Conservation (phyloP, 2,113 vertebrate genomes). For the Lates calcarifer region DNA sequence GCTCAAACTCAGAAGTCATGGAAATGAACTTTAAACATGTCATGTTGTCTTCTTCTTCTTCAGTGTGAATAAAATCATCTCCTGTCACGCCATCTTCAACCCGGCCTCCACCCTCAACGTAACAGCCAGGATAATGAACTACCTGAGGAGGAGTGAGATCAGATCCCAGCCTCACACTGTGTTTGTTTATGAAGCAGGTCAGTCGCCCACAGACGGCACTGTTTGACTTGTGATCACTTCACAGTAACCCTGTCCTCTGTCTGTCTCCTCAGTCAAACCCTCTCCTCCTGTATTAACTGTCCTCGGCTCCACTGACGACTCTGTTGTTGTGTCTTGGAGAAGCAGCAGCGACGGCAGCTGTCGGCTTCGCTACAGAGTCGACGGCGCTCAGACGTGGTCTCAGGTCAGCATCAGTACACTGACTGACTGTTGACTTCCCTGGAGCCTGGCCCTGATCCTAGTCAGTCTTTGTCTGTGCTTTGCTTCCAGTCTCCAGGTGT, state of each 20-base stretch:
- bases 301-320: slow-evolving; percentile 11
- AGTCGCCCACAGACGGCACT: not conserved
- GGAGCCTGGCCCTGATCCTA: no score
- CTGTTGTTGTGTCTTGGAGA: slow-evolving; percentile 36
- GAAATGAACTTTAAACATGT: no score
- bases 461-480: not conserved
- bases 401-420: slow-evolving; percentile 22
- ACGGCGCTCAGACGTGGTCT: not conserved
- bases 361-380: slow-evolving; percentile 35
- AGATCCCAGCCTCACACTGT: slow-evolving; percentile 45
- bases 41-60: not conserved
- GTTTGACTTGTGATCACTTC: not conserved
- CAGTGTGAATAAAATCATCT: fast-evolving
- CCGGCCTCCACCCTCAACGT: not conserved
- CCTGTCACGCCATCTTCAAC: slow-evolving; percentile 32
- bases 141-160: not conserved
- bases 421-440: no score
- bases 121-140: slow-evolving; percentile 34
- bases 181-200: not conserved
- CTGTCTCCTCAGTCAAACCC: slow-evolving; percentile 54
- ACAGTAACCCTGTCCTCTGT: not conserved
- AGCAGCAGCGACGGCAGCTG: slow-evolving; percentile 7
- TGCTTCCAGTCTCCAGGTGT: slow-evolving; percentile 27
- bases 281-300: not conserved
- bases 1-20: no score